phyloP scores from a whole-genome alignment of 2,797 vertebrate genomes.

The Nannoperca obscura region DNA sequence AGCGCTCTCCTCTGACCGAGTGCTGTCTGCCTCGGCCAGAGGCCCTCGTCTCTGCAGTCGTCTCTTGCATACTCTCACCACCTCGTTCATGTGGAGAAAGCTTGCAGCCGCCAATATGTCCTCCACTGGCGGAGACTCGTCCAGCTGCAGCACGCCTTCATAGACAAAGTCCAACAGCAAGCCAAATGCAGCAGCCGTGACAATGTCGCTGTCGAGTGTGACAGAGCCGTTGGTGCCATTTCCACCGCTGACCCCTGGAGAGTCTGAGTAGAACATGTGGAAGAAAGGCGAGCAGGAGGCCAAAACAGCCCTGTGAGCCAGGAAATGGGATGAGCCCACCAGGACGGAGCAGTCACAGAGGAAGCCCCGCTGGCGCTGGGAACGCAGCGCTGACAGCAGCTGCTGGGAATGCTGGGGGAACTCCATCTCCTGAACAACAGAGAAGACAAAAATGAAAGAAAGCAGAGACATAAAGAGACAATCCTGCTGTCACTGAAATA shows the following conservation, averaged over 20 bases:
- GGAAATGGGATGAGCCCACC: slow-evolving; percentile 90
- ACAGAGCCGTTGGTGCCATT: slow-evolving; percentile 81
- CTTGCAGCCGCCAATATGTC: slow-evolving; percentile 95
- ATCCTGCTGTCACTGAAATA: not conserved
- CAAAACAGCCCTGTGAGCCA: slow-evolving; percentile 93
- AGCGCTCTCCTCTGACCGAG: slow-evolving; percentile 87
- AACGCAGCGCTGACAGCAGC: slow-evolving; percentile 90
- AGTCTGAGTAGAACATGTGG: slow-evolving; percentile 95
- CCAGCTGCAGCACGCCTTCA: slow-evolving; percentile 90
- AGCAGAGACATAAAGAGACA: not conserved
- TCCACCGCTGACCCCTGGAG: slow-evolving; percentile 79
- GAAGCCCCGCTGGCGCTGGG: slow-evolving; percentile 94
- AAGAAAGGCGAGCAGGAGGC: slow-evolving; percentile 96
- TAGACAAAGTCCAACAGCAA: slow-evolving; percentile 96
- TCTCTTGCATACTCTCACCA: slow-evolving; percentile 95
- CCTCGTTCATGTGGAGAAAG: slow-evolving; percentile 97
- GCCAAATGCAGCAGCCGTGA: slow-evolving; percentile 92
- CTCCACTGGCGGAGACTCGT: slow-evolving; percentile 89
- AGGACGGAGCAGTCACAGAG: slow-evolving; percentile 94
- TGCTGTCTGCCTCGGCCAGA: slow-evolving; percentile 94
- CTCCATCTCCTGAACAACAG: slow-evolving; percentile 87
- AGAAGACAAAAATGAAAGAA: slow-evolving; percentile 1
- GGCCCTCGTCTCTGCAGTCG: slow-evolving; percentile 90
- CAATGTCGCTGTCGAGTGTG: slow-evolving; percentile 93
- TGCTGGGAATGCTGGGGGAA: slow-evolving; percentile 95